Evolutionary conservation across 2,113 vertebrate species (phyloP).

Genomic region (Cacatua alba): DNA sequence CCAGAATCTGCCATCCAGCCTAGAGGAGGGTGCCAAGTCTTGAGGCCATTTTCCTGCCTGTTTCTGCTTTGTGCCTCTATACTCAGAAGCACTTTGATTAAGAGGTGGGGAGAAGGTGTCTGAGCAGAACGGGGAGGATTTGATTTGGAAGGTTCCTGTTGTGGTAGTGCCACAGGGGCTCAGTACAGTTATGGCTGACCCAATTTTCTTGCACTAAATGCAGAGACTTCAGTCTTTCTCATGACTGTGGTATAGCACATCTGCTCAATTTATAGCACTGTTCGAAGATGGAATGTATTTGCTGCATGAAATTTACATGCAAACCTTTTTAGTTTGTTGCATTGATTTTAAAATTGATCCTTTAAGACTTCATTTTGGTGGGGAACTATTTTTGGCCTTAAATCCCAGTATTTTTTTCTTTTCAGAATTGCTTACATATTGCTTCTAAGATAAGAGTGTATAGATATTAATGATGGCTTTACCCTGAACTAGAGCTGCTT

Average conservation of each 20-base stretch:
- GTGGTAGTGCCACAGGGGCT: not conserved
- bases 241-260: not conserved
- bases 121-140: not conserved
- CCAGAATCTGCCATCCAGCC: not conserved
- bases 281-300: not conserved
- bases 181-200: not conserved
- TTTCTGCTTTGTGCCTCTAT: not conserved
- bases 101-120: not conserved
- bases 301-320: conserved; percentile 11
- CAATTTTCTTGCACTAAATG: not conserved
- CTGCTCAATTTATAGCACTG: not conserved
- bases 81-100: not conserved
- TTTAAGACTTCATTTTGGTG: not conserved
- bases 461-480: not conserved
- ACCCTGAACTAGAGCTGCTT: not conserved
- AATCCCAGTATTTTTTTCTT: not conserved
- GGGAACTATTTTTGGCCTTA: not conserved
- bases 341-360: not conserved
- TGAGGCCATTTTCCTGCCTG: not conserved
- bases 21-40: not conserved
- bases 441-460: not conserved
- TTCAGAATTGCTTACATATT: not conserved
- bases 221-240: not conserved
- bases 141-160: not conserved
- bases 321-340: not conserved